Base-by-base conservation (phyloP, 2,113 vertebrate species). In the Urocitellus parryii region DNA sequence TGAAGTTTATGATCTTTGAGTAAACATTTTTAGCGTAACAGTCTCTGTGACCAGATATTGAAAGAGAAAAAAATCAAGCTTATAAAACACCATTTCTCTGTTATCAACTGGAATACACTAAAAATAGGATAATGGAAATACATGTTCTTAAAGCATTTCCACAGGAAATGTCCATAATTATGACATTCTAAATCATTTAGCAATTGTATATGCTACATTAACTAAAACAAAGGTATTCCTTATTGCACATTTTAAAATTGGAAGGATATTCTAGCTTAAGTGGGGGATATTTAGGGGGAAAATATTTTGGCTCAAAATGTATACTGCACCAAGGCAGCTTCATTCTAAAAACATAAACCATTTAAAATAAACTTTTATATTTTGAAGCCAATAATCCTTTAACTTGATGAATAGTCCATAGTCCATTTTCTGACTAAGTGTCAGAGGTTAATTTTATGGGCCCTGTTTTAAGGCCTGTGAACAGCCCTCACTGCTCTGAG, bases 161-260 rank as follows among this genome's bases (percentile, higher is more conserved):
- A 99, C 99, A 99, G 99, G 99, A 99, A 99, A 99, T 98, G 98
- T 99, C 99, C 96, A 77, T 95, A 98, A 98, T 98, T 98, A 99
- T 95, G 98, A 99, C 98, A 98, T 97, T 97, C 98, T 98, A 98
- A 98, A 98, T 99, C 98, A 98, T 98, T 98, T 34, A 91, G 97
- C 97, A 97, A 97, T 98, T 98, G 98, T 96, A 97, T 98, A 98
- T 90, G 96, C 97, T 98, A 98, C 97, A 98, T 98, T 87, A 98
- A 98, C 98, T 98, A 98, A 96, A 97, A 98, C 98, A 99, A 98
- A 98, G 98, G 98, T 98, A 98, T 97, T 98, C 94, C 96, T 98
- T 98, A 99, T 99, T 99, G 99, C 98, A 99, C 98, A 81, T 98
- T 98, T 98, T 98, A 96, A 92, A 96, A 97, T 96, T 95, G 95